These are phyloP conservation scores for Astyanax mexicanus DNA, from an alignment of 2,797 vertebrate genomes.

Conservation along the genomic window DNA sequence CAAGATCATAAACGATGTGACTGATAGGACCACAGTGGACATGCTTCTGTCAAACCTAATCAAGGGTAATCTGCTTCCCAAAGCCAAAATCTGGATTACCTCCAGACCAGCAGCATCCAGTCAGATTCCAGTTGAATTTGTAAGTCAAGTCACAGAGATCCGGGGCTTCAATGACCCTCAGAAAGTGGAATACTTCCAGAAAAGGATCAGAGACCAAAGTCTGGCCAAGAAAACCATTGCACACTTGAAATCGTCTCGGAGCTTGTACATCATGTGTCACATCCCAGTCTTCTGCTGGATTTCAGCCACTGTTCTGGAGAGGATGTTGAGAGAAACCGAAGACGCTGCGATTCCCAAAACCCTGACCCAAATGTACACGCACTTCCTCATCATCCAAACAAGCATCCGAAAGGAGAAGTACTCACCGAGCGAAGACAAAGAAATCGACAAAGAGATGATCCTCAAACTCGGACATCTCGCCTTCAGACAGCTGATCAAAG, in stretches of 20 bases:
- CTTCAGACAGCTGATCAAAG: slow-evolving; percentile 51
- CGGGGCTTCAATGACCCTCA: slow-evolving; percentile 52
- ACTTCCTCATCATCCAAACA: slow-evolving; percentile 47
- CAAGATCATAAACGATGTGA: background rate
- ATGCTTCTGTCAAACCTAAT: slow-evolving; percentile 48
- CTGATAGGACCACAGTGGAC: slow-evolving; percentile 21
- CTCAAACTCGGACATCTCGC: slow-evolving; percentile 52
- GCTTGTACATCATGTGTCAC: slow-evolving; percentile 58
- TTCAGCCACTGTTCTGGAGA: slow-evolving; percentile 45
- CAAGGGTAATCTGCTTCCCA: slow-evolving; percentile 40
- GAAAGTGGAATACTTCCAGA: slow-evolving; percentile 57
- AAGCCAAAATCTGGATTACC: slow-evolving; percentile 53
- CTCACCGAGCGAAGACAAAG: background rate
- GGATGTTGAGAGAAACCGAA: slow-evolving; percentile 27
- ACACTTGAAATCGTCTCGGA: slow-evolving; percentile 42
- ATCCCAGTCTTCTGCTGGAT: slow-evolving; percentile 58
- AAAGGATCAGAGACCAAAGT: slow-evolving; percentile 23
- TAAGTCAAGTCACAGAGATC: slow-evolving; percentile 54
- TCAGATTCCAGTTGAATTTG: slow-evolving; percentile 43
- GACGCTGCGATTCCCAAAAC: slow-evolving; percentile 41
- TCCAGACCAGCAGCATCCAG: slow-evolving; percentile 53
- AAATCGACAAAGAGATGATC: slow-evolving; percentile 38
- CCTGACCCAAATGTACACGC: slow-evolving; percentile 56
- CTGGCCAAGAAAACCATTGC: slow-evolving; percentile 25
- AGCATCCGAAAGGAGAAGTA: slow-evolving; percentile 28